These are phyloP conservation scores for Sinocyclocheilus anshuiensis DNA, from an alignment of 2,113 vertebrate species.

Conservation along the genomic window DNA sequence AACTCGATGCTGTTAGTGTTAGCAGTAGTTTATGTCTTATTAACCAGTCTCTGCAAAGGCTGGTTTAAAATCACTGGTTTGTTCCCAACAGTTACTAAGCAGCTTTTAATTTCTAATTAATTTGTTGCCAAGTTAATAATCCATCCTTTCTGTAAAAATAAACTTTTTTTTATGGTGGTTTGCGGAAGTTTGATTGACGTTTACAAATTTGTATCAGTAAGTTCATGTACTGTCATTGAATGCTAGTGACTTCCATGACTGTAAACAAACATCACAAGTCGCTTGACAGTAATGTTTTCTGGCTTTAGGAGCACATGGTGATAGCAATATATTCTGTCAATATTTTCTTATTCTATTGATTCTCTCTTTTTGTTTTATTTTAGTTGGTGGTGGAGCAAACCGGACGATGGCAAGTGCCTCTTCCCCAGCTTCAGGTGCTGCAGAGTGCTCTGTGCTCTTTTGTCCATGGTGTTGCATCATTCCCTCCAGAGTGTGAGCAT, in stretches of 20 bases:
- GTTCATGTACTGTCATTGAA: background rate
- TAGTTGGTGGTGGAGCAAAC: constrained; percentile 93
- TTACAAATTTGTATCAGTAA: background rate
- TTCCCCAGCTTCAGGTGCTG: constrained; percentile 93
- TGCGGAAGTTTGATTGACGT: background rate
- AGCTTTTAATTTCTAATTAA: too few relatives aligned
- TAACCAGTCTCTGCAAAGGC: background rate
- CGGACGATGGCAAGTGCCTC: constrained; percentile 87
- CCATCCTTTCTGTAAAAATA: background rate
- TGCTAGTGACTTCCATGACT: background rate
- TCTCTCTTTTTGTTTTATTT: too few relatives aligned
- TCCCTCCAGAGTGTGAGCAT: constrained; percentile 90
- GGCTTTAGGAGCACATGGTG: background rate
- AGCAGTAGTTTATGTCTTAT: background rate
- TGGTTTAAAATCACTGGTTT: background rate
- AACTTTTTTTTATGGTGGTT: background rate
- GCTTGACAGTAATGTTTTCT: background rate
- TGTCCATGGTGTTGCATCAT: constrained; percentile 81
- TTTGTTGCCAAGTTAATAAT: background rate
- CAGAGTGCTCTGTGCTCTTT: constrained; percentile 88
- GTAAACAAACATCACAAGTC: background rate
- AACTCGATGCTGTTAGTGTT: constrained; percentile 13
- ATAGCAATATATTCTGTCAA: background rate
- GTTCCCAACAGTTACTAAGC: background rate
- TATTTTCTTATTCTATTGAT: background rate